Evolutionary conservation across 2,888 invertebrate genomes (phyloP).

Genomic region (Platycnemis pennipes): DNA sequence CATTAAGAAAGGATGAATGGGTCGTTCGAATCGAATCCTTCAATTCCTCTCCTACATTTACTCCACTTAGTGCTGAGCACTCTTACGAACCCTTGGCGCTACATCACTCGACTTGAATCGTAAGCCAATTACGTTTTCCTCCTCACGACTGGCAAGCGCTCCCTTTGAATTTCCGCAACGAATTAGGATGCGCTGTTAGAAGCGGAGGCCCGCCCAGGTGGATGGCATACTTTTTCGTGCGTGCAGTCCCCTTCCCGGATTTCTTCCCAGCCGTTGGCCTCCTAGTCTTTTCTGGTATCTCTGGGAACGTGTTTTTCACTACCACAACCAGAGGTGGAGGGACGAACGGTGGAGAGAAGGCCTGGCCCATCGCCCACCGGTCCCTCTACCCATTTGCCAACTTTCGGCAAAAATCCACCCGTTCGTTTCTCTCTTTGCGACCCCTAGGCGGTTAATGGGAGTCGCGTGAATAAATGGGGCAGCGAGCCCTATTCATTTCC

Average conservation of each 20-base stretch:
- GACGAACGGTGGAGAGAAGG: neutral
- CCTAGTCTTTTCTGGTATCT: neutral
- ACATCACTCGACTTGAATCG: neutral
- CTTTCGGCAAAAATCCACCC: neutral
- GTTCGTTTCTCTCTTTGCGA: neutral
- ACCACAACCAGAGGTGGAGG: neutral
- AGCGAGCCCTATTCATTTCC: neutral
- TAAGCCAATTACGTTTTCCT: neutral
- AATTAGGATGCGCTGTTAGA: neutral
- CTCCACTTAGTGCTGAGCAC: neutral
- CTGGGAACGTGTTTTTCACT: neutral
- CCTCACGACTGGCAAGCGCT: neutral
- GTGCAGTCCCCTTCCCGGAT: neutral
- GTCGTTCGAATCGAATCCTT: neutral
- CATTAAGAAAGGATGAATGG: neutral
- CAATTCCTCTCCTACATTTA: neutral
- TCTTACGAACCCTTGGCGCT: neutral
- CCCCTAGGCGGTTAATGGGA: neutral
- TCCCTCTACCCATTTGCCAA: neutral
- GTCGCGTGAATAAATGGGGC: neutral
- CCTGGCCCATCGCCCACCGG: neutral
- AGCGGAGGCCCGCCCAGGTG: neutral
- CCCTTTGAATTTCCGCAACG: neutral
- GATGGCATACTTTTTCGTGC: neutral
- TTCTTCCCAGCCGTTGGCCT: neutral